These are phyloP conservation scores for Pongo pygmaeus DNA, from an alignment of 2,113 vertebrate genomes.

Conservation along the genomic window DNA sequence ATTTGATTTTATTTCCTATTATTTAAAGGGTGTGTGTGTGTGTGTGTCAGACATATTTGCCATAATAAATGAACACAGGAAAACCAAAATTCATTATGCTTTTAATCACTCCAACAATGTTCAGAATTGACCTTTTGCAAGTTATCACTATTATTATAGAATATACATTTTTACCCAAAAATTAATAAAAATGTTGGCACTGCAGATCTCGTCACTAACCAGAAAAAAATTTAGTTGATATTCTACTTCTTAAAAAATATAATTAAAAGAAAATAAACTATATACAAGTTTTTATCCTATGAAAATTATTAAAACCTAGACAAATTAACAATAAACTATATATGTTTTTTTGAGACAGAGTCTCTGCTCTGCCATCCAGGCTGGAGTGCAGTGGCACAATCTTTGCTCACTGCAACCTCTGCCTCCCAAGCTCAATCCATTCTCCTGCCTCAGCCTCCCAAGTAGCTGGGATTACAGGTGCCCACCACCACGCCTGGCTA, in stretches of 20 bases:
- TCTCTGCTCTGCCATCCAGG: too few relatives aligned
- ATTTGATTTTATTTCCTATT: constrained; percentile 1
- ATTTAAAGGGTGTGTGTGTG: neutral
- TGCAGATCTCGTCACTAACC: neutral
- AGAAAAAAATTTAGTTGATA: neutral
- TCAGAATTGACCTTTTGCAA: neutral
- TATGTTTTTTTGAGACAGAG: neutral
- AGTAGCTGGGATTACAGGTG: too few relatives aligned
- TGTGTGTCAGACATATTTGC: neutral
- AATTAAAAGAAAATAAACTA: neutral
- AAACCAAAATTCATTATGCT: neutral
- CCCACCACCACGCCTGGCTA: too few relatives aligned
- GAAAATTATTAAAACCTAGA: neutral
- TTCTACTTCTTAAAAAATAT: neutral
- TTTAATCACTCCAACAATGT: neutral
- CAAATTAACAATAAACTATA: neutral
- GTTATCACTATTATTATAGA: neutral
- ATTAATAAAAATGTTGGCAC: neutral
- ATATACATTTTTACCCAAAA: constrained; percentile 15
- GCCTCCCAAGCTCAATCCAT: too few relatives aligned
- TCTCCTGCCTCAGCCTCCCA: too few relatives aligned
- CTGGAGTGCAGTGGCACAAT: too few relatives aligned
- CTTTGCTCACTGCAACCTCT: too few relatives aligned
- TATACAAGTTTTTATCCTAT: neutral
- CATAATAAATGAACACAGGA: neutral